Conservation (phyloP, 2,888 invertebrate genomes). For the Bellardia bayeri region DNA sequence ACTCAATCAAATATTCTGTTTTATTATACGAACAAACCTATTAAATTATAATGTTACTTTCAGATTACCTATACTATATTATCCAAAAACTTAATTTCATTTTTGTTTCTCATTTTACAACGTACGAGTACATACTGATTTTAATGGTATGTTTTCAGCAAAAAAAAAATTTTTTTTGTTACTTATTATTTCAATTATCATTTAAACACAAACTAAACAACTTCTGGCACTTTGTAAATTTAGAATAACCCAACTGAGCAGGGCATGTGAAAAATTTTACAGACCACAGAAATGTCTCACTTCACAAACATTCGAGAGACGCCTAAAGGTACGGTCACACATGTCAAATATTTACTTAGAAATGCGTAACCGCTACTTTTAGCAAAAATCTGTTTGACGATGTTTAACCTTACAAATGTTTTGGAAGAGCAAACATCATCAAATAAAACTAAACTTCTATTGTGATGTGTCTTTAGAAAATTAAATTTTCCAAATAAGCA, state of each 20-base stretch:
- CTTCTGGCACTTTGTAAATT: background rate
- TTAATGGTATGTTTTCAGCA: conserved; percentile 23
- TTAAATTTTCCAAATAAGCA: too few species aligned
- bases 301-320: too few species aligned
- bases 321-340: too few species aligned
- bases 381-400: too few species aligned
- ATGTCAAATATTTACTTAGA: too few species aligned
- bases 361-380: too few species aligned
- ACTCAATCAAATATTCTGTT: conserved; percentile 30
- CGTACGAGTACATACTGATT: background rate
- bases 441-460: too few species aligned
- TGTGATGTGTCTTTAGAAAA: too few species aligned
- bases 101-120: background rate
- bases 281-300: too few species aligned
- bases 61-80: background rate
- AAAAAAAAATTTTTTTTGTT: background rate
- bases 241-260: background rate
- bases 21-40: conserved; percentile 13
- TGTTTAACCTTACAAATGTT: too few species aligned
- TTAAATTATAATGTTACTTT: background rate
- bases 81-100: conserved; percentile 36
- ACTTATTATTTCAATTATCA: conserved; percentile 48
- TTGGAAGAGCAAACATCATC: too few species aligned
- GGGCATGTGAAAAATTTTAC: too few species aligned
- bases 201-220: conserved; percentile 33